Conservation (phyloP, 2,113 vertebrate species). For the Scytalopus superciliaris region DNA sequence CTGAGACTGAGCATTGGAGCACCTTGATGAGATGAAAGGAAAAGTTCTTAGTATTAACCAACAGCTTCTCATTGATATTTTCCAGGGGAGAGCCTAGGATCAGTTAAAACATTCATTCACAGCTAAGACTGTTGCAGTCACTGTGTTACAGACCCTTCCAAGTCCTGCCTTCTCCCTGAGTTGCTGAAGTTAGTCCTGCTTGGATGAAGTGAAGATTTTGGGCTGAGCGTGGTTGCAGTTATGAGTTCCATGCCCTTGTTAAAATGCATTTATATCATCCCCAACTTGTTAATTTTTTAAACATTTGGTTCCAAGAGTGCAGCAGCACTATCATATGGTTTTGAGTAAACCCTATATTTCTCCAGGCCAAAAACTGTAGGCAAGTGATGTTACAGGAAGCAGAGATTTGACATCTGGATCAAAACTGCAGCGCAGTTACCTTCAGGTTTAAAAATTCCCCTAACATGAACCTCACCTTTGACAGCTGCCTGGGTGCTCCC, state of each 20-base stretch:
- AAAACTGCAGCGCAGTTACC: neutral
- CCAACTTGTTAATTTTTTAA: neutral
- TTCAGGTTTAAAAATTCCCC: neutral
- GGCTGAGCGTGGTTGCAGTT: neutral
- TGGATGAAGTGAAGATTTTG: neutral
- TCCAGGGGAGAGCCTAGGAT: neutral
- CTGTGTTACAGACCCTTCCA: neutral
- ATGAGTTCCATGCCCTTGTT: neutral
- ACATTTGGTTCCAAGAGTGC: conserved; percentile 18
- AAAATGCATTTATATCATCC: neutral
- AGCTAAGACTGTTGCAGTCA: neutral
- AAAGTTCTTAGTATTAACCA: neutral
- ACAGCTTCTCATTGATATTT: neutral
- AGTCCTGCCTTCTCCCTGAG: neutral
- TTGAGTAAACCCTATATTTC: conserved; percentile 19
- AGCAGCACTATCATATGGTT: conserved; percentile 50
- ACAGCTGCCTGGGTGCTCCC: neutral
- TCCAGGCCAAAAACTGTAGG: conserved; percentile 15
- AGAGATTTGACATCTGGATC: conserved; percentile 58
- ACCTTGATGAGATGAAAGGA: neutral
- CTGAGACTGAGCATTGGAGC: neutral
- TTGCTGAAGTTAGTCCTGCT: neutral
- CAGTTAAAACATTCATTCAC: neutral
- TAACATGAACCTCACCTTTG: neutral
- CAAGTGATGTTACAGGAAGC: conserved; percentile 33